phyloP scores from a whole-genome alignment of 2,888 invertebrate species.

The Epinotia nisella region DNA sequence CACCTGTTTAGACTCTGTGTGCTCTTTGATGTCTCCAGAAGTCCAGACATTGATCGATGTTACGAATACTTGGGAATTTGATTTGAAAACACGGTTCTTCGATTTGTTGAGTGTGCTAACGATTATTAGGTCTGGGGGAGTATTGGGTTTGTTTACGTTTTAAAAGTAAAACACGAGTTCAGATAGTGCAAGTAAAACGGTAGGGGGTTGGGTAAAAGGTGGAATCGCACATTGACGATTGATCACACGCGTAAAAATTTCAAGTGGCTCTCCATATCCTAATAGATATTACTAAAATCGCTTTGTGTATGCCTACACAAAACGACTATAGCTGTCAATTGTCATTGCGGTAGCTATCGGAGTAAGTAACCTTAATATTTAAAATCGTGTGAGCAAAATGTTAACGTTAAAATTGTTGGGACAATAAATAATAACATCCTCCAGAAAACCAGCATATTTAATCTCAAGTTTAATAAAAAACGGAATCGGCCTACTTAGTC shows the following conservation, averaged over 20 bases:
- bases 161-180: neutral
- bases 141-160: constrained; percentile 1
- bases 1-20: constrained; percentile 65
- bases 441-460: too few species aligned
- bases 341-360: too few species aligned
- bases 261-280: neutral
- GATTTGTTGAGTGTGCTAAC: constrained; percentile 48
- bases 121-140: constrained; percentile 6
- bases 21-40: constrained; percentile 66
- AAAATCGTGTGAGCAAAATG: too few species aligned
- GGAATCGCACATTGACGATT: neutral
- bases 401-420: too few species aligned
- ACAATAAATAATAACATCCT: too few species aligned
- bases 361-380: too few species aligned
- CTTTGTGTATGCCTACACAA: too few species aligned
- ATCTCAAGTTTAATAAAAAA: too few species aligned
- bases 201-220: neutral
- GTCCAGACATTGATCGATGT: constrained; percentile 72
- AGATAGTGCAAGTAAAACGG: neutral
- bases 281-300: neutral
- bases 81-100: constrained; percentile 52
- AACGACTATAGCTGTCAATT: too few species aligned
- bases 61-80: constrained; percentile 50
- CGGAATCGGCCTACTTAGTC: neutral
- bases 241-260: neutral